Conservation (phyloP, 2,888 invertebrate genomes). For the Caenorhabditis macrosperma region DNA sequence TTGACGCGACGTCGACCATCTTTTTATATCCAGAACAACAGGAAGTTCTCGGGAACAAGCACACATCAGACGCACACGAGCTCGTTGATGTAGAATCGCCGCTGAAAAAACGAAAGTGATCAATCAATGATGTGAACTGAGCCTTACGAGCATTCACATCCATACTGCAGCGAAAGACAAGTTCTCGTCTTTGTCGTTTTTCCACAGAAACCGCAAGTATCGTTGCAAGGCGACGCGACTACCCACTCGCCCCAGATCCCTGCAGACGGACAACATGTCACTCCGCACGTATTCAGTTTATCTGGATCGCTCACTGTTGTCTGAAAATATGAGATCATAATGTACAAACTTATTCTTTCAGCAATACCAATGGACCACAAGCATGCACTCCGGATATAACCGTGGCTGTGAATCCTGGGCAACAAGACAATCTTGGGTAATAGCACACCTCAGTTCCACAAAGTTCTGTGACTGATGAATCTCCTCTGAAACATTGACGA, state of each 20-base stretch:
- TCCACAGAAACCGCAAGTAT: slow-evolving; percentile 73
- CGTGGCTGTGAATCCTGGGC: slow-evolving; percentile 50
- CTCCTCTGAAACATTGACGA: slow-evolving; percentile 55
- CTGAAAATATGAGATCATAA: too few species aligned
- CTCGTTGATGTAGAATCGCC: slow-evolving; percentile 31
- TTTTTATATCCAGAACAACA: slow-evolving; percentile 63
- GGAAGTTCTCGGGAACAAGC: slow-evolving; percentile 63
- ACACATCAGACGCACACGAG: slow-evolving; percentile 50
- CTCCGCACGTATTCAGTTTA: slow-evolving; percentile 58
- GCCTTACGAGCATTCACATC: slow-evolving; percentile 70
- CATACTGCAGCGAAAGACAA: slow-evolving; percentile 65
- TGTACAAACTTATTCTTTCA: too few species aligned
- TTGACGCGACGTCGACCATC: slow-evolving; percentile 24
- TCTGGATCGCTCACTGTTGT: slow-evolving; percentile 18
- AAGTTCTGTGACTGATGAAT: slow-evolving; percentile 28
- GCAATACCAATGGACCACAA: slow-evolving; percentile 50
- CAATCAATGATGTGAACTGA: too few species aligned
- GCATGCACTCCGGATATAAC: slow-evolving; percentile 22
- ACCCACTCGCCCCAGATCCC: slow-evolving; percentile 71
- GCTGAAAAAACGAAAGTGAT: too few species aligned
- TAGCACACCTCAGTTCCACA: slow-evolving; percentile 62
- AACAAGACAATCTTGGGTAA: slow-evolving; percentile 65
- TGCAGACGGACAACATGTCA: slow-evolving; percentile 53
- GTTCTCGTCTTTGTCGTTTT: slow-evolving; percentile 46
- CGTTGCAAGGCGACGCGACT: slow-evolving; percentile 54